Evolutionary conservation across 2,888 invertebrate genomes (phyloP).

Genomic region (Physocephala rufipes): DNA sequence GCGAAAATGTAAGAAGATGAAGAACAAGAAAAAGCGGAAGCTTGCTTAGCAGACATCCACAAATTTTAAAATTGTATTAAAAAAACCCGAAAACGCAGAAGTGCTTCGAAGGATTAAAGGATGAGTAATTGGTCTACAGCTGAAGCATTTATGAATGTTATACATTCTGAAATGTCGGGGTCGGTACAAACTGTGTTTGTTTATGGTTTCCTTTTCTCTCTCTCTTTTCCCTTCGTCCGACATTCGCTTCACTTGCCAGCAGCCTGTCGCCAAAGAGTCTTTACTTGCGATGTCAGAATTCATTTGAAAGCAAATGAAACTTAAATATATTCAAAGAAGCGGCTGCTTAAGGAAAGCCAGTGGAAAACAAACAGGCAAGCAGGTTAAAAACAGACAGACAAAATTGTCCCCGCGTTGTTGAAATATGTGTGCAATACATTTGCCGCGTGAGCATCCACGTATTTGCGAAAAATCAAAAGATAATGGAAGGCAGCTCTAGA

Average conservation of each 20-base stretch:
- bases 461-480: too few relatives aligned
- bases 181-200: neutral
- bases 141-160: constrained; percentile 17
- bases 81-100: constrained; percentile 28
- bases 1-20: too few relatives aligned
- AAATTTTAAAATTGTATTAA: constrained; percentile 1
- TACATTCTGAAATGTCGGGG: neutral
- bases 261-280: neutral
- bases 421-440: neutral
- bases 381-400: neutral
- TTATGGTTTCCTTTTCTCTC: constrained; percentile 1
- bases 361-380: neutral
- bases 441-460: too few relatives aligned
- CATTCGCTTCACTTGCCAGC: neutral
- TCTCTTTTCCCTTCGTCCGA: neutral
- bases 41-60: too few relatives aligned
- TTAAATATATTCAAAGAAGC: constrained; percentile 25
- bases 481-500: too few relatives aligned
- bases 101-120: constrained; percentile 35
- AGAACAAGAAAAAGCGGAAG: neutral
- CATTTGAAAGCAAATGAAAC: constrained; percentile 25
- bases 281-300: neutral
- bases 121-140: constrained; percentile 38
- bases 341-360: constrained; percentile 11
- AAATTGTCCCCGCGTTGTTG: neutral